phyloP scores from a whole-genome alignment of 1,140 invertebrate species.

The Sipha flava region DNA sequence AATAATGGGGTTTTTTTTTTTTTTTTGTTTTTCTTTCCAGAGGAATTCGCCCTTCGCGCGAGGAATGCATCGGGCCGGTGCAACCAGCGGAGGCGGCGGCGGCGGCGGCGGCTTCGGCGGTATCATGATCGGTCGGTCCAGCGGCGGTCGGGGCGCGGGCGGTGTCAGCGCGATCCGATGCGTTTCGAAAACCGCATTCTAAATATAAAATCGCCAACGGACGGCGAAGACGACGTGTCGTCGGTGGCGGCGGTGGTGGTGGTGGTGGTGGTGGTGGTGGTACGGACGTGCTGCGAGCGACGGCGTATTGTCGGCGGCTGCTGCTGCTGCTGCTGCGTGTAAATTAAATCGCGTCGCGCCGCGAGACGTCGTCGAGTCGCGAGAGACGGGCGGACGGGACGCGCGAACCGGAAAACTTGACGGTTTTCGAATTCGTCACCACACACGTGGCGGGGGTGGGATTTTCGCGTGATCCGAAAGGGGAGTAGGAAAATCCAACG shows the following conservation, averaged over 20 bases:
- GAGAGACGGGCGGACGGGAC: too few species aligned
- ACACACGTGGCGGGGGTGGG: too few species aligned
- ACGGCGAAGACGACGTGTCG: neutral
- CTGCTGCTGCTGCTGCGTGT: neutral
- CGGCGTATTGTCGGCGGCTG: neutral
- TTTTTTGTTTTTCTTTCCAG: neutral
- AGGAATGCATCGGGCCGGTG: neutral
- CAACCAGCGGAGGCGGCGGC: neutral
- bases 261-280: neutral
- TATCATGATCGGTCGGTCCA: neutral
- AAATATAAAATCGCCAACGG: constrained; percentile 23
- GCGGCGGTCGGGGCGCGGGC: neutral
- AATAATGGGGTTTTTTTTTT: neutral
- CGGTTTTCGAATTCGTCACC: too few species aligned
- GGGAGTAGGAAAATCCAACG: too few species aligned
- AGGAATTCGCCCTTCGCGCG: constrained; percentile 1
- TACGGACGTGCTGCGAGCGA: too few species aligned
- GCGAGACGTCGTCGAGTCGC: too few species aligned
- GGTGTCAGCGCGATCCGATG: neutral
- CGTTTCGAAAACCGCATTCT: constrained; percentile 26
- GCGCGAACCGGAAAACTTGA: too few species aligned
- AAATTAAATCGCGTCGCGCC: neutral
- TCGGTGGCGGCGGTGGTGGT: neutral
- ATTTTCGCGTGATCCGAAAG: too few species aligned
- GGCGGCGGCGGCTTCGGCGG: neutral